A percentile compares a stretch with the other conserved stretches of the same genome.
Conservation (phyloP, 2,888 invertebrate species). For the Eurytoma adleriae region DNA sequence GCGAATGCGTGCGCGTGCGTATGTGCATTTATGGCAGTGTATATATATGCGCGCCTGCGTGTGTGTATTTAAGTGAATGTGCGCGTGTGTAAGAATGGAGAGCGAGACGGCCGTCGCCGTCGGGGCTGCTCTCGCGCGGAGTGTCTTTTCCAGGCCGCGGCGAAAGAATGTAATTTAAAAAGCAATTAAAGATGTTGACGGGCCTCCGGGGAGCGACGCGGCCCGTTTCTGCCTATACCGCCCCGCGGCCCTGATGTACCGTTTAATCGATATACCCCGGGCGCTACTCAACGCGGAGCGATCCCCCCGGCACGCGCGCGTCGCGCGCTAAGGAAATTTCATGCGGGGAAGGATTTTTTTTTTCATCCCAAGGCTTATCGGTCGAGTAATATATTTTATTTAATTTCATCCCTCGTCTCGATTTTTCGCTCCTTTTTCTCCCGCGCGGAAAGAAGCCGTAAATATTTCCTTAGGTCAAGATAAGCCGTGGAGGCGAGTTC, state of each 20-base stretch:
- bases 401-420: neutral
- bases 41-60: neutral
- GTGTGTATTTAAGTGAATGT: neutral
- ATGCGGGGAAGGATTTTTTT: neutral
- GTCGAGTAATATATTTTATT: neutral
- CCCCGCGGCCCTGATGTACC: too few species aligned
- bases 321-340: too few species aligned
- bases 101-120: neutral
- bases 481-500: too few species aligned
- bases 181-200: conserved; percentile 39
- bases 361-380: neutral
- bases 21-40: too few species aligned
- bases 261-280: neutral
- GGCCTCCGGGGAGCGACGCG: too few species aligned
- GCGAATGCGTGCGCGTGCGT: neutral
- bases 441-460: too few species aligned
- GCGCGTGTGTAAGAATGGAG: neutral
- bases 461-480: too few species aligned
- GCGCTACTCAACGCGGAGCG: neutral
- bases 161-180: conserved; percentile 46
- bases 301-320: too few species aligned
- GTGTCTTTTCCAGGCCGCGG: conserved; percentile 26
- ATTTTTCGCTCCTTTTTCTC: conserved; percentile 15
- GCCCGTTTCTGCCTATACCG: too few species aligned
- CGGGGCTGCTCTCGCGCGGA: too few species aligned